A percentile compares a stretch with the other conserved stretches of the same genome.
These are phyloP conservation scores for Chaetorhynchus papuensis DNA, from an alignment of 2,113 vertebrate genomes.

Conservation along the genomic window DNA sequence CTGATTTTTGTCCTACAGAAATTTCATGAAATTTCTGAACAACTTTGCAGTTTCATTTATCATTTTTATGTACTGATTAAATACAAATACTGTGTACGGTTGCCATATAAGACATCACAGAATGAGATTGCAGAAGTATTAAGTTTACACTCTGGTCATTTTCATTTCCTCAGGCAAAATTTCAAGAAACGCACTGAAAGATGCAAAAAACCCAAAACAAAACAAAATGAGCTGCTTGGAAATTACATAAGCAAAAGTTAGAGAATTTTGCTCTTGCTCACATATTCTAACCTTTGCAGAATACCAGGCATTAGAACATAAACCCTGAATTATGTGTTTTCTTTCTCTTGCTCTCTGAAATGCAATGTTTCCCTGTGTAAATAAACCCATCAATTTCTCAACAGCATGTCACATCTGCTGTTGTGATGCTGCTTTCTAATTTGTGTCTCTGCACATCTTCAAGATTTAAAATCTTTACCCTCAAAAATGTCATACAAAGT, in stretches of 20 bases:
- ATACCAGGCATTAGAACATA: not conserved
- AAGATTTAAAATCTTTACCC: not conserved
- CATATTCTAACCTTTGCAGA: not conserved
- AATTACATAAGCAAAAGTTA: not conserved
- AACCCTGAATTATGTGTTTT: not conserved
- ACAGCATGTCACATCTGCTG: accelerated
- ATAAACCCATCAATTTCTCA: not conserved
- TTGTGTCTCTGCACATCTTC: not conserved
- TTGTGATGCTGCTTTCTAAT: not conserved
- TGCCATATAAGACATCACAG: not conserved
- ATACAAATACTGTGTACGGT: not conserved
- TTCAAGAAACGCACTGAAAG: not conserved
- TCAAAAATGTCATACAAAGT: not conserved
- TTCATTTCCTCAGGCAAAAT: not conserved
- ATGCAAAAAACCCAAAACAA: not conserved
- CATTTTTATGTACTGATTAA: not conserved
- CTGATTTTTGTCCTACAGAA: not conserved
- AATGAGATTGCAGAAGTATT: not conserved
- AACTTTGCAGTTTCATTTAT: not conserved
- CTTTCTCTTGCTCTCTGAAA: not conserved
- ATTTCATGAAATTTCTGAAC: not conserved
- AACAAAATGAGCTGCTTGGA: not conserved
- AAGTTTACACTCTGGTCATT: not conserved
- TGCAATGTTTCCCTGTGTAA: not conserved
- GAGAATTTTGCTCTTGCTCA: not conserved